Percentiles rank a stretch among this genome's conserved stretches.
These are phyloP conservation scores for Ophonus ardosiacus DNA, from an alignment of 2,888 invertebrate species.

Conservation along the genomic window DNA sequence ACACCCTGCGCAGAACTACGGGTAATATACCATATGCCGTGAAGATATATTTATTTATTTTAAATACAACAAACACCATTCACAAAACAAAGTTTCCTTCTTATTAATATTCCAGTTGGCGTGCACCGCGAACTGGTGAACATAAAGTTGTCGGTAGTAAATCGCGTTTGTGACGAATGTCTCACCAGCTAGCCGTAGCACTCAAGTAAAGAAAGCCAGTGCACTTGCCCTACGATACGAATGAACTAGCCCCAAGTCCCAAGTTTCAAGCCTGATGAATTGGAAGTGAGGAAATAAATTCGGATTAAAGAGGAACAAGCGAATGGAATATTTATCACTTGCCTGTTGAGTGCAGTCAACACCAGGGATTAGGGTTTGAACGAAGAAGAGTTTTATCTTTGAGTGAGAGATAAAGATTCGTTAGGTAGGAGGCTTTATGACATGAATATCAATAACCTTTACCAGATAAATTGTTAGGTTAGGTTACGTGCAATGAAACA, in stretches of 20 bases:
- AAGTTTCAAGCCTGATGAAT: constrained; percentile 41
- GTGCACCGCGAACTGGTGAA: constrained; percentile 1
- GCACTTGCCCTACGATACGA: not conserved
- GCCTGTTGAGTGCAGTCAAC: constrained; percentile 22
- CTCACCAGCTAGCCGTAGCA: not conserved
- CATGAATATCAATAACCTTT: not conserved
- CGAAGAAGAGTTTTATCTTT: not conserved
- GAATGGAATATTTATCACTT: constrained; percentile 47
- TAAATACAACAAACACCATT: too few species aligned
- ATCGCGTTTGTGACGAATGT: not conserved
- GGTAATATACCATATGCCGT: too few species aligned
- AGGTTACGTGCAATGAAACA: not conserved
- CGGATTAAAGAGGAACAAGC: constrained; percentile 46
- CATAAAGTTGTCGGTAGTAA: not conserved
- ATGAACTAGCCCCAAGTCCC: not conserved
- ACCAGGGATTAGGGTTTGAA: not conserved
- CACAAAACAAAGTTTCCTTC: too few species aligned
- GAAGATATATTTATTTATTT: too few species aligned
- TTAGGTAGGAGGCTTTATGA: not conserved
- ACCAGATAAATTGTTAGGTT: not conserved
- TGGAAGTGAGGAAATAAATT: constrained; percentile 52
- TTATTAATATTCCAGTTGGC: not conserved
- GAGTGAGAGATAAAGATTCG: not conserved
- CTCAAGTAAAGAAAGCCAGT: not conserved
- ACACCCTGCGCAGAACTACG: too few species aligned